Base-by-base conservation (phyloP, 2,113 vertebrate genomes). In the Zosterops japonicus region DNA sequence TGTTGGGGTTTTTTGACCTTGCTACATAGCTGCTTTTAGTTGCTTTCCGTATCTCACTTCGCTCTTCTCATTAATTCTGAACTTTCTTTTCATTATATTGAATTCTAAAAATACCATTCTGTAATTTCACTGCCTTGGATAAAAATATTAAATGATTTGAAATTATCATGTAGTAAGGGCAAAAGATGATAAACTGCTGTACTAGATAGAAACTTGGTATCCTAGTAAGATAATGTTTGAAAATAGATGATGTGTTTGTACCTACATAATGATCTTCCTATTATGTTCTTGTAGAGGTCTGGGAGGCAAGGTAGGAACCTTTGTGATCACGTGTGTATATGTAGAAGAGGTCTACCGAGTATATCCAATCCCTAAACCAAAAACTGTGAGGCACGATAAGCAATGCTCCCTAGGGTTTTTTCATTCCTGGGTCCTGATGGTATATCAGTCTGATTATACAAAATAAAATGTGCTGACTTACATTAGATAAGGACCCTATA, bases 41-140 rank as follows among this genome's bases (percentile, higher is more conserved):
- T 74, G 6, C 39, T 93, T 96, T 24, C 49, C 33, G 18, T 89
- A 83, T 85, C 70, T 91, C 74, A 78, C 36, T 93, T 82, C 72
- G 31, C 25, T 83, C 19, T 76, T 95, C 82, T 89, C 81, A 90
- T 96, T 90, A 95, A 93, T 85, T 87, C 75, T 87, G 75, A 95
- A 79, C 78, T 95, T 82, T 87, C 14, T 33, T 91, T 84, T 74
- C 67, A 83, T 87, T 91, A 69, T 82, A 89, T 53, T 84, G 44
- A 71, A 72, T 89, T 91, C 84, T 94, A 96, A 95, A 96, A 95
- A 95, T 91, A 93, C 4, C 29, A 44, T 88, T 91, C n/a, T 61
- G 27, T 79, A 94, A 87, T 97, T 95, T 95, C 61, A 29, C 57
- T 83, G 39, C 25, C 70, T 82, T 76, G 82, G 42, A 89, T 91